Conservation (phyloP, 2,113 vertebrate genomes). For the Pelmatolapia mariae region DNA sequence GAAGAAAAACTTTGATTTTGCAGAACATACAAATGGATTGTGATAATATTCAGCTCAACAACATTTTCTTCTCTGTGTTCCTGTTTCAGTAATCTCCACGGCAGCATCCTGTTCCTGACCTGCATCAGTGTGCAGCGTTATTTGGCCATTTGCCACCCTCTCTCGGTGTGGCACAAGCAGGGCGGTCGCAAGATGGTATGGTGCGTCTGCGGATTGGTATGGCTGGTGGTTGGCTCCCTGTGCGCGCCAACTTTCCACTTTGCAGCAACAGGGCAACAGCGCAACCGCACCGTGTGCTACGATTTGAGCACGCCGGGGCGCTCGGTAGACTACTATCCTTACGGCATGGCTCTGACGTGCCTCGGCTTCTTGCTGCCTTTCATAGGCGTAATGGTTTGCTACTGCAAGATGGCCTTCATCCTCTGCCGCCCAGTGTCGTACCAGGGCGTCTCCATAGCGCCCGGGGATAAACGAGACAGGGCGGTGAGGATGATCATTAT, state of each 20-base stretch:
- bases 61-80: background rate
- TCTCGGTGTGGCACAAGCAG: conserved; percentile 83
- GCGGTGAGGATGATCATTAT: conserved; percentile 87
- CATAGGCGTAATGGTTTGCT: conserved; percentile 81
- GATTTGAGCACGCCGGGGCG: conserved; percentile 80
- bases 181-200: conserved; percentile 82
- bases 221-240: conserved; percentile 75
- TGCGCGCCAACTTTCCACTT: conserved; percentile 88
- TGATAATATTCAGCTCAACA: background rate
- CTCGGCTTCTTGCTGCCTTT: conserved; percentile 89
- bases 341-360: conserved; percentile 87
- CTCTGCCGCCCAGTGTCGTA: conserved; percentile 76
- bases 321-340: conserved; percentile 82
- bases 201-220: conserved; percentile 77
- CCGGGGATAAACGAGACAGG: conserved; percentile 77
- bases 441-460: conserved; percentile 46
- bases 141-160: conserved; percentile 90
- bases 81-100: conserved; percentile 79
- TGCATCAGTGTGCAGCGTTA: conserved; percentile 96
- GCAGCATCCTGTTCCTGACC: conserved; percentile 96
- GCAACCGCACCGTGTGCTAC: conserved; percentile 94
- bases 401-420: conserved; percentile 82
- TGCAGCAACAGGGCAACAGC: conserved; percentile 82
- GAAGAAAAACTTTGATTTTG: background rate
- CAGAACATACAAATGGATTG: background rate